Percentiles rank a stretch among this genome's conserved stretches.
Conservation (phyloP, 2,113 vertebrate genomes). For the Tragelaphus buxtoni region DNA sequence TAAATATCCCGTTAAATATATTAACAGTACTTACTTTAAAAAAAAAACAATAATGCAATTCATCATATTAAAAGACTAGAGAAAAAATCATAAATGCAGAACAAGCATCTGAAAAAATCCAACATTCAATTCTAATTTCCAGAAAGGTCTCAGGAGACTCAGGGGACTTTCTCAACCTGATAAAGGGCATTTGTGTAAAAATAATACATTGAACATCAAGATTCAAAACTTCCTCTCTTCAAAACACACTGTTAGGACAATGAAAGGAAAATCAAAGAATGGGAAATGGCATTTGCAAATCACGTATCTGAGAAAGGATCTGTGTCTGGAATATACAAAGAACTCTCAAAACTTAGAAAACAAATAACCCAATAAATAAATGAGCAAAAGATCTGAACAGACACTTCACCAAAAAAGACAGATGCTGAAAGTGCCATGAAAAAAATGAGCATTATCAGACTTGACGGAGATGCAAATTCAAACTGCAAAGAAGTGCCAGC, state of each 20-base stretch:
- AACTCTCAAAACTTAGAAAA: neutral
- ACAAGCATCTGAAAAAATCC: constrained; percentile 20
- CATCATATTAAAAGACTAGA: neutral
- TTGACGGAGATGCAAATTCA: neutral
- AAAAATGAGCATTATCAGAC: neutral
- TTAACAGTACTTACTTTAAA: neutral
- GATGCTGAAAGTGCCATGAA: neutral
- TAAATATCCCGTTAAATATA: neutral
- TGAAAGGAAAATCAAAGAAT: neutral
- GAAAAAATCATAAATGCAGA: neutral
- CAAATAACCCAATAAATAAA: neutral
- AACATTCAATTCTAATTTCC: neutral
- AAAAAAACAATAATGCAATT: neutral
- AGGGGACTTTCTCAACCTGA: neutral
- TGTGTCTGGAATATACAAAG: neutral
- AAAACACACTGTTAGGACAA: neutral
- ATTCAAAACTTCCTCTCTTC: constrained; percentile 13
- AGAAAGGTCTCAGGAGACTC: neutral
- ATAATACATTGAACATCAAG: neutral
- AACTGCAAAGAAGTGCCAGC: neutral
- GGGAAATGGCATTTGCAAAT: neutral
- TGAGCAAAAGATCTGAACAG: neutral
- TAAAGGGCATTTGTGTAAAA: neutral
- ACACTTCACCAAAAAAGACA: neutral
- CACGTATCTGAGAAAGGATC: neutral